Evolutionary conservation across 1,140 invertebrate species (phyloP).

Genomic region (Leptinotarsa lineolata): DNA sequence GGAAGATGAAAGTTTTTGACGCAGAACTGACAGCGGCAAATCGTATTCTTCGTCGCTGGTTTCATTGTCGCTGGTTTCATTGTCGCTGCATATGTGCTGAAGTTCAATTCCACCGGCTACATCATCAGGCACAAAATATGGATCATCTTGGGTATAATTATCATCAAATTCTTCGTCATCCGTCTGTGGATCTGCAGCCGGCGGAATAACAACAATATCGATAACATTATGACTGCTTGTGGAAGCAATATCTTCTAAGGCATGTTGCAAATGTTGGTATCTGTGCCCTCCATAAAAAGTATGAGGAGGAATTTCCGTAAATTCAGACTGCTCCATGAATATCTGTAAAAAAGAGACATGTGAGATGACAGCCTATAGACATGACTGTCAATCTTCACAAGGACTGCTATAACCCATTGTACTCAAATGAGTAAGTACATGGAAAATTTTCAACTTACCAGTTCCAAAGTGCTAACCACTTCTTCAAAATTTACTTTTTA

Average conservation of each 20-base stretch:
- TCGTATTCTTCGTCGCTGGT: neutral
- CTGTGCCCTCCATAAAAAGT: too few relatives aligned
- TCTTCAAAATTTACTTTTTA: too few relatives aligned
- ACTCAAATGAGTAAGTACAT: too few relatives aligned
- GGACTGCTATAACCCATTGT: too few relatives aligned
- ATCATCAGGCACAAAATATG: neutral
- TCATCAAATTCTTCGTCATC: conserved; percentile 8
- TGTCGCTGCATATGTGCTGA: neutral
- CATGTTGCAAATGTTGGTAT: neutral
- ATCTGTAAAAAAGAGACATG: too few relatives aligned
- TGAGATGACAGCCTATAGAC: too few relatives aligned
- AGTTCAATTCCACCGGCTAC: neutral
- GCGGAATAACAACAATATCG: conserved; percentile 17
- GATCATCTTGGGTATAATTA: neutral
- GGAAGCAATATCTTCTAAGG: conserved; percentile 13
- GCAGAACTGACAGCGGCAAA: neutral
- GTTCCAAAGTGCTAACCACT: too few relatives aligned
- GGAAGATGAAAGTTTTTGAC: neutral
- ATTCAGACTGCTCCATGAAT: too few relatives aligned
- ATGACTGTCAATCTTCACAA: too few relatives aligned
- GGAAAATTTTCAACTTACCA: too few relatives aligned
- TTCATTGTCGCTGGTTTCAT: neutral
- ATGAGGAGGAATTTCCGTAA: too few relatives aligned
- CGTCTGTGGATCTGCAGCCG: conserved; percentile 7
- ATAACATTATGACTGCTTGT: neutral